These are phyloP conservation scores for Dolichotis patagonum DNA, from an alignment of 2,113 vertebrate species.

Conservation along the genomic window DNA sequence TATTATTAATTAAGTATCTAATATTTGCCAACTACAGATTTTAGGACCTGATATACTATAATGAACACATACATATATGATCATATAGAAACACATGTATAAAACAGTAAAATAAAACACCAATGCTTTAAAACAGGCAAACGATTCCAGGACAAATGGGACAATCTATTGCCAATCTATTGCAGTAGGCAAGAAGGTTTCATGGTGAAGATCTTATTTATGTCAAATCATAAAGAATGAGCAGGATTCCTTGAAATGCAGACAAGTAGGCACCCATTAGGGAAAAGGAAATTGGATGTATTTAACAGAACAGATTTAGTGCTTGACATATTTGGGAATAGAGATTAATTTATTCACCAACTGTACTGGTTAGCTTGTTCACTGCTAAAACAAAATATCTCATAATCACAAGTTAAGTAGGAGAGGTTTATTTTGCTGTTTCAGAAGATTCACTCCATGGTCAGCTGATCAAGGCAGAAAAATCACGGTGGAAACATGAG, in stretches of 20 bases:
- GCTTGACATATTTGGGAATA: not conserved
- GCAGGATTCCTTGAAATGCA: not conserved
- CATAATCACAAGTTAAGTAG: no score
- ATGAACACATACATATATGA: not conserved
- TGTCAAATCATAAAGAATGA: not conserved
- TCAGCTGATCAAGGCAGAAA: no score
- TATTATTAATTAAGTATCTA: not conserved
- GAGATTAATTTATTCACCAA: not conserved
- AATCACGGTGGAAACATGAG: no score
- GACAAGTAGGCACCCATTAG: not conserved
- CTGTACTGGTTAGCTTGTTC: no score
- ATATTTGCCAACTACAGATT: no score
- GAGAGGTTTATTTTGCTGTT: no score
- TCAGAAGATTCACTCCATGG: no score
- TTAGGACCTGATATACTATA: not conserved
- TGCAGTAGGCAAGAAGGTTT: not conserved
- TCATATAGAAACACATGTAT: not conserved
- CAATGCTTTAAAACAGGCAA: fast-evolving
- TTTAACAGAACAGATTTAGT: not conserved
- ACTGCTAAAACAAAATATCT: no score
- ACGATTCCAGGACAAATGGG: not conserved
- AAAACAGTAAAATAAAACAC: not conserved
- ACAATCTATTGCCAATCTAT: no score
- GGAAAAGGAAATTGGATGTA: no score
- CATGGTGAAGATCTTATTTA: fast-evolving